Percentiles rank a stretch among this genome's conserved stretches.
Evolutionary conservation across 2,797 vertebrate genomes (phyloP).

Genomic region (Picus viridis): DNA sequence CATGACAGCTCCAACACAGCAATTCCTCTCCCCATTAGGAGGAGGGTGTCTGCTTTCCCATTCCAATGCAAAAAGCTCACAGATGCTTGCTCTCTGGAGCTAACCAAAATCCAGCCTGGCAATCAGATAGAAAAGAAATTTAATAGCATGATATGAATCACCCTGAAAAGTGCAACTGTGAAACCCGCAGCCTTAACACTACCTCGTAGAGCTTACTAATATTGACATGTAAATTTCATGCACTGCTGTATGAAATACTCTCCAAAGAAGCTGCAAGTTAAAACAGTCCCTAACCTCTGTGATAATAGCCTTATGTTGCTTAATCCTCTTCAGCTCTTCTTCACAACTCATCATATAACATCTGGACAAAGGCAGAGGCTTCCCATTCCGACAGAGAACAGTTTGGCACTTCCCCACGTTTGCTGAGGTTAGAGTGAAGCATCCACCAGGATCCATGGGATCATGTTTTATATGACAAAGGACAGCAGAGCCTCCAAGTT

Average conservation of each 20-base stretch:
- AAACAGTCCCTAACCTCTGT: slow-evolving; percentile 86
- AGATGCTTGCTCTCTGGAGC: neutral
- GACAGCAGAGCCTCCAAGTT: slow-evolving; percentile 94
- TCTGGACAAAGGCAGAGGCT: slow-evolving; percentile 90
- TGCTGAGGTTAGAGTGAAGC: slow-evolving; percentile 93
- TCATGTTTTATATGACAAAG: slow-evolving; percentile 97
- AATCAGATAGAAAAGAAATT: neutral
- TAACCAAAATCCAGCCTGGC: neutral
- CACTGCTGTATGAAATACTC: neutral
- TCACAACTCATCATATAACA: slow-evolving; percentile 88
- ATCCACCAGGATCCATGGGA: slow-evolving; percentile 88
- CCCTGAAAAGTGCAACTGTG: neutral
- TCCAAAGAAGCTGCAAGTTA: neutral
- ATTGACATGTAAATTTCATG: neutral
- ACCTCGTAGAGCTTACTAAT: neutral
- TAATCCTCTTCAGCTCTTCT: slow-evolving; percentile 90
- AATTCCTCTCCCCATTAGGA: neutral
- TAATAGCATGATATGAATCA: neutral
- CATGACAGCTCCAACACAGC: neutral
- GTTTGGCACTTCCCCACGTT: slow-evolving; percentile 94
- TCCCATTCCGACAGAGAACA: slow-evolving; percentile 91
- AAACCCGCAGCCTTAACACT: neutral
- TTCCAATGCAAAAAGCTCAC: neutral
- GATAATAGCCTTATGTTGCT: slow-evolving; percentile 93
- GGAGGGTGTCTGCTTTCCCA: neutral